A percentile compares a stretch with the other conserved stretches of the same genome.
Evolutionary conservation across 1,140 invertebrate genomes (phyloP).

Genomic region (Caenorhabditis briggsae): DNA sequence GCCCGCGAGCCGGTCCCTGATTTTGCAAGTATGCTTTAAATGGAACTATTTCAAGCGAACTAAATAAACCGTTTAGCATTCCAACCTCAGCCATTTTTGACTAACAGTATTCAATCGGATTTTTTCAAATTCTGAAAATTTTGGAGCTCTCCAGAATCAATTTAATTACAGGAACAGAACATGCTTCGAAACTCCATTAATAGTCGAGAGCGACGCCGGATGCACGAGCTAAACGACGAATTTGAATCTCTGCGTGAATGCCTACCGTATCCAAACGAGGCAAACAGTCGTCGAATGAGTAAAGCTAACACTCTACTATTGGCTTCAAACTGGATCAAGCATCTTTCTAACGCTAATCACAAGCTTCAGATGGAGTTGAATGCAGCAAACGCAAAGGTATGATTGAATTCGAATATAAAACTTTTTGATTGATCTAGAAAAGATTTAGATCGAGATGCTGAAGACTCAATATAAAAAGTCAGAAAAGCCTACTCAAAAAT

Average conservation of each 20-base stretch:
- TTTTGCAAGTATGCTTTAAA: too few species aligned
- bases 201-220: constrained; percentile 55
- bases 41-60: too few species aligned
- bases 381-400: constrained; percentile 12
- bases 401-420: background rate
- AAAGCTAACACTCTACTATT: constrained; percentile 45
- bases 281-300: constrained; percentile 50
- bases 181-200: constrained; percentile 57
- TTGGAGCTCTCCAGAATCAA: background rate
- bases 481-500: background rate
- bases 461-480: background rate
- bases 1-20: too few species aligned
- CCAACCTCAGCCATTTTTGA: too few species aligned
- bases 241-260: constrained; percentile 53
- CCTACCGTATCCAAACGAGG: constrained; percentile 58
- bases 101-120: too few species aligned
- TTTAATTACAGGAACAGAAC: constrained; percentile 53
- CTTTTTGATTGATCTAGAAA: background rate
- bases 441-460: background rate
- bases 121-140: background rate
- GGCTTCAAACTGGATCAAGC: constrained; percentile 51
- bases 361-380: constrained; percentile 32
- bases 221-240: constrained; percentile 64
- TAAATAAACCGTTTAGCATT: too few species aligned
- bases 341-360: constrained; percentile 26